Conservation (phyloP, 2,888 invertebrate species). For the Drosophila helvetica region DNA sequence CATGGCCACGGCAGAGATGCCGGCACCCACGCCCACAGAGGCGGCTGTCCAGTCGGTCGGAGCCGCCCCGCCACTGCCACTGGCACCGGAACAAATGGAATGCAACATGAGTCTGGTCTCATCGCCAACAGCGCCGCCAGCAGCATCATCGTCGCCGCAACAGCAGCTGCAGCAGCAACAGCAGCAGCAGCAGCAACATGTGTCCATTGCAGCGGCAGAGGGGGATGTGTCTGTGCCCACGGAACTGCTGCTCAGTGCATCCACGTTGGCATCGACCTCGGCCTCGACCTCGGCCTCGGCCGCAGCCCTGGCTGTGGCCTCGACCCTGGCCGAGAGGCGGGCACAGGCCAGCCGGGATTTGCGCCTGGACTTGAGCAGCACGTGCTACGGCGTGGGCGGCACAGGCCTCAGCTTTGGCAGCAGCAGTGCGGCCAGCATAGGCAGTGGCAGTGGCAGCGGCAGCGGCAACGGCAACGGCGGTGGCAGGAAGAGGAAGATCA, state of each 20-base stretch:
- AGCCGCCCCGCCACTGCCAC: conserved; percentile 12
- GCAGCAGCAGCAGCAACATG: conserved; percentile 55
- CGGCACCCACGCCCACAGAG: conserved; percentile 43
- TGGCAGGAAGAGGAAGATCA: conserved; percentile 82
- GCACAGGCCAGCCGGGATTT: conserved; percentile 81
- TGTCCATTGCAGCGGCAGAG: conserved; percentile 40
- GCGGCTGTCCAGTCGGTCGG: conserved; percentile 46
- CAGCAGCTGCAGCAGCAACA: conserved; percentile 30
- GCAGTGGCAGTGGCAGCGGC: conserved; percentile 50
- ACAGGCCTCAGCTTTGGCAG: conserved; percentile 69
- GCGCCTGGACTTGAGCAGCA: conserved; percentile 81
- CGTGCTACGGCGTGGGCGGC: conserved; percentile 76
- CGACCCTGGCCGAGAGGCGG: conserved; percentile 73
- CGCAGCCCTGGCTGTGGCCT: conserved; percentile 67
- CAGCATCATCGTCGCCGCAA: conserved; percentile 42
- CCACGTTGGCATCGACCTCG: conserved; percentile 30
- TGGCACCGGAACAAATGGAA: conserved; percentile 62
- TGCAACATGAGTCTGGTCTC: conserved; percentile 39
- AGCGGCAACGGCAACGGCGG: conserved; percentile 54
- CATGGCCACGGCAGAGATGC: conserved; percentile 59
- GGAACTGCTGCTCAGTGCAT: conserved; percentile 34
- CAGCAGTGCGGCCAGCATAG: conserved; percentile 52
- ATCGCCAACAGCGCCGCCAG: conserved; percentile 30
- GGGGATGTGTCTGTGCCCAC: conserved; percentile 17
- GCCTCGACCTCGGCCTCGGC: conserved; percentile 41